phyloP scores from a whole-genome alignment of 2,113 vertebrate genomes.

The Passer montanus region DNA sequence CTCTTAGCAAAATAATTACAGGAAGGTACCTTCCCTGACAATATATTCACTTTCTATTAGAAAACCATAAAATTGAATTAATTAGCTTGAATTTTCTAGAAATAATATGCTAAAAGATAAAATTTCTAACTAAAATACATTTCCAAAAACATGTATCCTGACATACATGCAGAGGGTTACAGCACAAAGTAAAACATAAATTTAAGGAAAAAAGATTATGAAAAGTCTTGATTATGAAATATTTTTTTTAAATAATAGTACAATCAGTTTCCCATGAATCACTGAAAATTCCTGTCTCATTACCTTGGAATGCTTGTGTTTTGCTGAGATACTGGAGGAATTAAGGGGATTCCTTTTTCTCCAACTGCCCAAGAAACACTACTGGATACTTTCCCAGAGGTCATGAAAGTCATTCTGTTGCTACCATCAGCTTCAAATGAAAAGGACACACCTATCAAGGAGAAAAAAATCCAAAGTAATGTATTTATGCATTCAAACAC shows the following conservation, averaged over 20 bases:
- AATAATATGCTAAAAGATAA: neutral
- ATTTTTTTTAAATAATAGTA: neutral
- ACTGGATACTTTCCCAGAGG: conserved; percentile 91
- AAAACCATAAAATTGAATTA: neutral
- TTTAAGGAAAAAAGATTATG: neutral
- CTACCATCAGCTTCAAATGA: conserved; percentile 92
- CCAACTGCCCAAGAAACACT: conserved; percentile 90
- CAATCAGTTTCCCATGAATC: neutral
- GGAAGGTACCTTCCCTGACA: neutral
- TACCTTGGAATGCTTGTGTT: conserved; percentile 81
- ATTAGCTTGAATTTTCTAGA: neutral
- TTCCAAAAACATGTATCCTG: neutral
- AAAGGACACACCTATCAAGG: conserved; percentile 84
- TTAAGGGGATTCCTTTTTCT: conserved; percentile 84
- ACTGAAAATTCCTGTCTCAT: neutral
- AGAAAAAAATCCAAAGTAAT: neutral
- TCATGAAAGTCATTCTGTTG: conserved; percentile 86
- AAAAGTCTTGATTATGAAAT: neutral
- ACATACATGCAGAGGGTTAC: neutral
- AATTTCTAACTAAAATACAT: neutral
- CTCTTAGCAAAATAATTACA: neutral
- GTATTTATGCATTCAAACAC: neutral
- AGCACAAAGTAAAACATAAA: neutral
- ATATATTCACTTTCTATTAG: neutral
- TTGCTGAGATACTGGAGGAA: conserved; percentile 83